phyloP scores from a whole-genome alignment of 2,888 invertebrate species.

The Arenicola marina region DNA sequence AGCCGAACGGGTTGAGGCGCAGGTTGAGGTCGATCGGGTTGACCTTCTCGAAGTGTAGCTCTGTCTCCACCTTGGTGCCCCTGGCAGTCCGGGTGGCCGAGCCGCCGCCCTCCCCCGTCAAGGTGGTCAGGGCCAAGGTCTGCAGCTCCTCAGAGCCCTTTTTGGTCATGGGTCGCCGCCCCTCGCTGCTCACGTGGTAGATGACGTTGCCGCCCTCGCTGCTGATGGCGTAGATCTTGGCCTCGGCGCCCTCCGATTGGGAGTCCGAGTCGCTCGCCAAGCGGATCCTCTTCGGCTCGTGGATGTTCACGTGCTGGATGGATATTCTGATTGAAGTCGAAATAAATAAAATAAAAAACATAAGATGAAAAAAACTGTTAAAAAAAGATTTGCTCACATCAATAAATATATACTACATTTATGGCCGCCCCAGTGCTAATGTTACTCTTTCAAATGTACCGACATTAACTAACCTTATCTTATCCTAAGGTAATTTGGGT shows the following conservation, averaged over 20 bases:
- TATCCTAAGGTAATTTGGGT: no score
- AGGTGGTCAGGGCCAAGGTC: constrained; percentile 67
- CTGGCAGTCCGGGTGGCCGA: constrained; percentile 41
- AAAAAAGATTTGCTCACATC: no score
- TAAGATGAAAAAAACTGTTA: no score
- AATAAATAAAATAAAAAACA: not conserved
- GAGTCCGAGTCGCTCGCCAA: constrained; percentile 35
- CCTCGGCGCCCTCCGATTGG: constrained; percentile 42
- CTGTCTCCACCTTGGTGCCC: constrained; percentile 57
- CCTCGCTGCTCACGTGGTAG: constrained; percentile 61
- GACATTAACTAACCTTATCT: no score
- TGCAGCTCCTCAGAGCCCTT: constrained; percentile 53
- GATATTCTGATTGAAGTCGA: constrained; percentile 47
- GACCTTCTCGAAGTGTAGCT: constrained; percentile 64
- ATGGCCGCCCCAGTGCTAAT: no score
- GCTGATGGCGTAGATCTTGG: constrained; percentile 80
- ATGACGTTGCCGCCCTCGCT: constrained; percentile 78
- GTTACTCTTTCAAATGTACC: no score
- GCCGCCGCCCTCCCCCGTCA: constrained; percentile 57
- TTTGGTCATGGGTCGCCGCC: constrained; percentile 49
- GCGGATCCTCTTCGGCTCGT: constrained; percentile 53
- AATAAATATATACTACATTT: no score
- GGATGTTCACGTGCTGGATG: constrained; percentile 65
- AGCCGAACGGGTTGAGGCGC: constrained; percentile 71
- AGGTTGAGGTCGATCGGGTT: constrained; percentile 68